These are phyloP conservation scores for Suillia variegata DNA, from an alignment of 2,888 invertebrate genomes.

Conservation along the genomic window DNA sequence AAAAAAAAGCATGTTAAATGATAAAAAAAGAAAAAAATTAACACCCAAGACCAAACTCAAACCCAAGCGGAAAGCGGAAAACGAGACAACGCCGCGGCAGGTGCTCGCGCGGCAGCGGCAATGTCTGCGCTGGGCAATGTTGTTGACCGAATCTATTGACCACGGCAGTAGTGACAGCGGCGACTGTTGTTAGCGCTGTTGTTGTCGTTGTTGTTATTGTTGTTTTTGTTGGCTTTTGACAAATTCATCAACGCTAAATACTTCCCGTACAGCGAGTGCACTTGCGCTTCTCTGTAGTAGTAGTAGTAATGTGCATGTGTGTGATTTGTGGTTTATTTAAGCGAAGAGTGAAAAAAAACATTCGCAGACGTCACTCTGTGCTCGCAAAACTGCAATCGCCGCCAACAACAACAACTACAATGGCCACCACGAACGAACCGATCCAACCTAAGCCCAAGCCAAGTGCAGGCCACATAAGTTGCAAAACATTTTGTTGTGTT, in stretches of 20 bases:
- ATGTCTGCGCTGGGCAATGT: background rate
- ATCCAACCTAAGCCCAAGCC: background rate
- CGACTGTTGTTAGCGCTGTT: too few relatives aligned
- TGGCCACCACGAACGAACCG: background rate
- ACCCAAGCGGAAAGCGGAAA: background rate
- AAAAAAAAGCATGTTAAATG: background rate
- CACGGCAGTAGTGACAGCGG: too few relatives aligned
- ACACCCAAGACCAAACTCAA: background rate
- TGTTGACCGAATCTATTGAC: too few relatives aligned
- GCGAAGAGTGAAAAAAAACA: background rate
- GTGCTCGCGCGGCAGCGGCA: background rate
- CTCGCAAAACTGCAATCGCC: background rate
- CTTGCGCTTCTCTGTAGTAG: background rate
- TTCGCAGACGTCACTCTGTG: background rate
- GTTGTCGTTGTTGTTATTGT: conserved; percentile 2
- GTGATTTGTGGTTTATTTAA: conserved; percentile 3
- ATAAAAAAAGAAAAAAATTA: background rate
- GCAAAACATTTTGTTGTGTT: too few relatives aligned
- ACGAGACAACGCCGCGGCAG: background rate
- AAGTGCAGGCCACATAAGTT: background rate
- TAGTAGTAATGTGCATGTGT: background rate
- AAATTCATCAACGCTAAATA: conserved; percentile 13
- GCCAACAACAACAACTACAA: background rate
- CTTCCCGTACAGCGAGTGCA: conserved; percentile 11
- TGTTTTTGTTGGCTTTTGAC: background rate